These are phyloP conservation scores for Egretta garzetta DNA, from an alignment of 2,113 vertebrate genomes.

Conservation along the genomic window DNA sequence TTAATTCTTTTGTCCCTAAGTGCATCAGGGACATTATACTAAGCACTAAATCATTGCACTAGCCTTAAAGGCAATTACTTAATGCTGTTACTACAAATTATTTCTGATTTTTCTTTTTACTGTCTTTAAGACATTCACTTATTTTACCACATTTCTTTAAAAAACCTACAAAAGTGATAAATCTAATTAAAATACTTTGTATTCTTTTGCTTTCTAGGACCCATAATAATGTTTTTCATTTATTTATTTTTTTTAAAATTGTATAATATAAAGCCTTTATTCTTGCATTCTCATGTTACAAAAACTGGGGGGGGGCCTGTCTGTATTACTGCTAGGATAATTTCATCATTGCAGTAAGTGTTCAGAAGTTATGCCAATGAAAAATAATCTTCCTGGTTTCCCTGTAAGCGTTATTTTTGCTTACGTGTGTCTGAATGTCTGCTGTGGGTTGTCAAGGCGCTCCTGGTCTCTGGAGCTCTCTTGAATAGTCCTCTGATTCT, in stretches of 20 bases:
- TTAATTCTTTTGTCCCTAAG: slow-evolving; percentile 36
- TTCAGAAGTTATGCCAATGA: not conserved
- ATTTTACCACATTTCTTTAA: not conserved
- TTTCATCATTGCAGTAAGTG: not conserved
- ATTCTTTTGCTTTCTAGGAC: not conserved
- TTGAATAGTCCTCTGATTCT: not conserved
- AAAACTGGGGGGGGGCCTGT: not conserved
- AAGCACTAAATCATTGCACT: slow-evolving; percentile 31
- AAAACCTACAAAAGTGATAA: not conserved
- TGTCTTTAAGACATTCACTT: not conserved
- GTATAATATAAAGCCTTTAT: not conserved
- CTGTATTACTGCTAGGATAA: not conserved
- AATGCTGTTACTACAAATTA: slow-evolving; percentile 4
- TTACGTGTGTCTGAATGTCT: not conserved
- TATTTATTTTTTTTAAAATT: not conserved
- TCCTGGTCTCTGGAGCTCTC: not conserved
- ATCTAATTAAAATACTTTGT: not conserved
- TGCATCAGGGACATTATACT: not conserved
- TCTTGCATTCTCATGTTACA: not conserved
- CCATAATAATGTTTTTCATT: not conserved
- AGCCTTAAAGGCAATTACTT: slow-evolving; percentile 4
- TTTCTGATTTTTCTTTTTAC: not conserved
- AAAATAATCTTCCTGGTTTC: not conserved
- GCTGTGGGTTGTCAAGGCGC: not conserved
- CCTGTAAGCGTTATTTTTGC: not conserved